Percentiles rank a stretch among this genome's conserved stretches.
Conservation (phyloP, 2,797 vertebrate genomes). For the Arctocebus calabarensis region DNA sequence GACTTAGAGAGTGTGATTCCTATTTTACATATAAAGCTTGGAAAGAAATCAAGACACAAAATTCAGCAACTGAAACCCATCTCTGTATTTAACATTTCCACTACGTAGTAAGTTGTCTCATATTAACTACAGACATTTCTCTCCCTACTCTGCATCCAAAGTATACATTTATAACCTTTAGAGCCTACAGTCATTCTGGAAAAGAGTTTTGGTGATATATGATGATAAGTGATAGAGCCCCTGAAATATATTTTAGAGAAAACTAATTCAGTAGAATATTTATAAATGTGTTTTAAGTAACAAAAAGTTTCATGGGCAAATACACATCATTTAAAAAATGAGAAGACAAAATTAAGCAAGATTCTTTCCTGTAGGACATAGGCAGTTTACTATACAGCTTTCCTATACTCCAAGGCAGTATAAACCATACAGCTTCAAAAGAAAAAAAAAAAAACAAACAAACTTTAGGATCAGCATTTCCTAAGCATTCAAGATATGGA, state of each 20-base stretch:
- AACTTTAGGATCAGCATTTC: neutral
- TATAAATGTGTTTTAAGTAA: conserved; percentile 22
- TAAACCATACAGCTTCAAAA: neutral
- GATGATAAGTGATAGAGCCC: neutral
- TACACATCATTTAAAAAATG: neutral
- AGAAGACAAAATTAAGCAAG: conserved; percentile 41
- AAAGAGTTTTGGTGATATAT: neutral
- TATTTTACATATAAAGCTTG: neutral
- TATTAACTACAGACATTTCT: neutral
- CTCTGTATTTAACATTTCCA: neutral
- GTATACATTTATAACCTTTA: neutral
- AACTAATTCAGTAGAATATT: neutral
- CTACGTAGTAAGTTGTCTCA: neutral
- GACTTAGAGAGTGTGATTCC: neutral
- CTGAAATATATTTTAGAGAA: conserved; percentile 34
- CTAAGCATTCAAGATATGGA: neutral
- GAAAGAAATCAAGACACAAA: conserved; percentile 4
- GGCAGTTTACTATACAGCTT: neutral
- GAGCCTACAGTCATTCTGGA: neutral
- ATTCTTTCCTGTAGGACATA: neutral
- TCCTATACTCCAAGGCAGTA: neutral
- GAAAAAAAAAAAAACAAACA: neutral
- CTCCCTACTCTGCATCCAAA: neutral
- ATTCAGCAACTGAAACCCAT: neutral
- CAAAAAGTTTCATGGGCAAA: conserved; percentile 2